phyloP scores from a whole-genome alignment of 2,888 invertebrate genomes.

The Cryptocephalus primarius region DNA sequence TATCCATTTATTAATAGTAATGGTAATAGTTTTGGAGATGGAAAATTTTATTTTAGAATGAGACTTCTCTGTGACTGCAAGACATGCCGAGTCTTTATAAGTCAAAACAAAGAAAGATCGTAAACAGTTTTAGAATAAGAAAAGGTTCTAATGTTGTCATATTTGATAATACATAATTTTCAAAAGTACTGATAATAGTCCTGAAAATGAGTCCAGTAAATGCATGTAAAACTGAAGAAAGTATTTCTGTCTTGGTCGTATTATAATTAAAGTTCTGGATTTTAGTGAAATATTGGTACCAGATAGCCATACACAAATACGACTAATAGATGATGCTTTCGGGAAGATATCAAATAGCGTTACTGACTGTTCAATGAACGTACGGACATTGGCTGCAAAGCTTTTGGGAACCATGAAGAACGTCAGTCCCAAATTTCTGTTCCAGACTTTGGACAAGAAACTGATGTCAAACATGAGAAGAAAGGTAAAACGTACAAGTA shows the following conservation, averaged over 20 bases:
- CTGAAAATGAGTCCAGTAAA: too few relatives aligned
- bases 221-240: too few relatives aligned
- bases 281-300: conserved; percentile 55
- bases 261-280: too few relatives aligned
- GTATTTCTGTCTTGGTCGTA: too few relatives aligned
- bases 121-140: neutral
- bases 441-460: conserved; percentile 96
- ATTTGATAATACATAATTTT: too few relatives aligned
- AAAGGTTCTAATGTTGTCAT: too few relatives aligned
- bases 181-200: neutral
- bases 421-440: conserved; percentile 80
- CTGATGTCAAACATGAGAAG: conserved; percentile 86
- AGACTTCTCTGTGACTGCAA: too few relatives aligned
- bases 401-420: conserved; percentile 76
- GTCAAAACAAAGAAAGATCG: too few relatives aligned
- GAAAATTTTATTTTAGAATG: too few relatives aligned
- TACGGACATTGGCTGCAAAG: conserved; percentile 74
- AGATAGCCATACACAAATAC: conserved; percentile 72
- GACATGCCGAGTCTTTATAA: too few relatives aligned
- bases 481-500: conserved; percentile 44
- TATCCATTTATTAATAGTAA: too few relatives aligned
- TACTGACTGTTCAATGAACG: conserved; percentile 84
- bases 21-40: too few relatives aligned
- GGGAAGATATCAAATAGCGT: conserved; percentile 88
- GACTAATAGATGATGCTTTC: conserved; percentile 92